Percentiles rank a stretch among this genome's conserved stretches.
Evolutionary conservation across 2,797 vertebrate species (phyloP).

Genomic region (Propithecus deckenii): DNA sequence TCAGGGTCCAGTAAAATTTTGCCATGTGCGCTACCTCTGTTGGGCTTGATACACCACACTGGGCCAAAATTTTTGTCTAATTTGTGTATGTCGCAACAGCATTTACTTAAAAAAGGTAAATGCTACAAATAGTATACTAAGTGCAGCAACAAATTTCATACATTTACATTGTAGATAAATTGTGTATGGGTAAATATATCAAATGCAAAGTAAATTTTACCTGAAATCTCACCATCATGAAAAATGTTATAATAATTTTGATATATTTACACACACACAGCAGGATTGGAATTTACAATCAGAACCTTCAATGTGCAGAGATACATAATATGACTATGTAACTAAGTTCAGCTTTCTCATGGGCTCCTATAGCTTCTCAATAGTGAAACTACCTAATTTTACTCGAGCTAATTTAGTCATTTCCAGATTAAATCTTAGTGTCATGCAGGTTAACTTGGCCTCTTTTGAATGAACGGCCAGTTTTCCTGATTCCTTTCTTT

Average conservation of each 20-base stretch:
- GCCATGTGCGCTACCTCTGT: neutral
- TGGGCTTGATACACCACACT: accelerated
- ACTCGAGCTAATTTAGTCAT: neutral
- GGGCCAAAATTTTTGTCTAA: too few species aligned
- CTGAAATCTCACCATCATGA: neutral
- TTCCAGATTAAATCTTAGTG: neutral
- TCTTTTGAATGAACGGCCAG: neutral
- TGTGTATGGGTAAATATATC: neutral
- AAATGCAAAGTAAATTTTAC: neutral
- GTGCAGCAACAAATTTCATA: neutral
- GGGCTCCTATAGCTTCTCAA: neutral
- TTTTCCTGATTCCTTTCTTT: neutral
- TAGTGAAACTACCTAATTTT: neutral
- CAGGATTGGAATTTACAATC: neutral
- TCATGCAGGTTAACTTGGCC: neutral
- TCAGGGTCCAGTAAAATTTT: neutral
- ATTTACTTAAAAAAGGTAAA: neutral
- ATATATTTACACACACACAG: neutral
- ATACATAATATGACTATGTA: neutral
- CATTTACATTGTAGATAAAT: neutral
- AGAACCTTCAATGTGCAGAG: neutral
- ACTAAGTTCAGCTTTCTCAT: neutral
- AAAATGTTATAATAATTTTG: neutral
- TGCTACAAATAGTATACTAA: neutral
- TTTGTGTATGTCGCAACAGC: neutral